phyloP scores from a whole-genome alignment of 1,140 invertebrate species.

The Apis cerana region DNA sequence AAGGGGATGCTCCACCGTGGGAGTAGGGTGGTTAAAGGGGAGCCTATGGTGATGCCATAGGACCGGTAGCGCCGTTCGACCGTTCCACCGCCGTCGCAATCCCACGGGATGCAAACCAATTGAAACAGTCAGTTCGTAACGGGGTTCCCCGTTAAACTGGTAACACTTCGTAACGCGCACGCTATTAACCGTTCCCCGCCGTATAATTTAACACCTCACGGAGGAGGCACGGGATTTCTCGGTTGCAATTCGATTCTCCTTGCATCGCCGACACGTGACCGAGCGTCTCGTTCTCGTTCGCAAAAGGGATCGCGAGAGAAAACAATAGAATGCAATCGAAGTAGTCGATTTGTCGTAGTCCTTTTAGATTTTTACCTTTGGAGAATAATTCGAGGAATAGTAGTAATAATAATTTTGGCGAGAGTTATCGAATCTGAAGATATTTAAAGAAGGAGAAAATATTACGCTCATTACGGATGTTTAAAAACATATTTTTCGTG shows the following conservation, averaged over 20 bases:
- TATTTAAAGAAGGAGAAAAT: no score
- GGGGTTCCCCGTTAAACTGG: slow-evolving; percentile 41
- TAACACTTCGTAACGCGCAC: slow-evolving; percentile 28
- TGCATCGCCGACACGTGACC: not conserved
- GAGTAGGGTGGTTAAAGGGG: slow-evolving; percentile 56
- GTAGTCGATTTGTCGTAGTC: no score
- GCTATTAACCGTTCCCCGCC: slow-evolving; percentile 26
- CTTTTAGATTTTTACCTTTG: no score
- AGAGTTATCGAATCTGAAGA: no score
- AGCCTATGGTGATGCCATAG: slow-evolving; percentile 56
- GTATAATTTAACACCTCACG: slow-evolving; percentile 43
- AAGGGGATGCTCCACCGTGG: slow-evolving; percentile 42
- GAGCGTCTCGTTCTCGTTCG: not conserved
- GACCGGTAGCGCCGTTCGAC: slow-evolving; percentile 45
- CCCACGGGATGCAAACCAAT: slow-evolving; percentile 66
- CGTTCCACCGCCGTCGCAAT: slow-evolving; percentile 64
- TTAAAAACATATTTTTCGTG: no score
- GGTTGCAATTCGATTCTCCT: slow-evolving; percentile 20
- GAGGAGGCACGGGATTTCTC: slow-evolving; percentile 31
- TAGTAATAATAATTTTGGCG: no score
- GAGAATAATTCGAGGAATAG: no score
- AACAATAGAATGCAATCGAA: no score
- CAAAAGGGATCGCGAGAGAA: no score
- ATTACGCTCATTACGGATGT: no score
- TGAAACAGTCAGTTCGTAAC: slow-evolving; percentile 66